phyloP scores from a whole-genome alignment of 2,797 vertebrate genomes.

The Molothrus ater region DNA sequence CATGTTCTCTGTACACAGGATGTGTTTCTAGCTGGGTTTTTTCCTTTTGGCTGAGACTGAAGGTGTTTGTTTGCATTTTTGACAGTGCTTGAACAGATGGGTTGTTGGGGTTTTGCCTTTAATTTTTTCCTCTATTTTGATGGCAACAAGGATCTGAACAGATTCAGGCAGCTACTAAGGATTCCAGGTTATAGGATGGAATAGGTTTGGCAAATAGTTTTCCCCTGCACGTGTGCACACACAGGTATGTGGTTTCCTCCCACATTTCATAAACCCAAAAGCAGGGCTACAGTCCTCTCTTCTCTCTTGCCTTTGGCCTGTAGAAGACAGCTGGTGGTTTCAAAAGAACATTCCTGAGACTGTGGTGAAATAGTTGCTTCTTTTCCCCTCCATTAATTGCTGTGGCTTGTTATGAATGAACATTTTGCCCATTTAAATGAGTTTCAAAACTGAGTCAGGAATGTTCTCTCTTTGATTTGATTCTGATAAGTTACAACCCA shows the following conservation, averaged over 20 bases:
- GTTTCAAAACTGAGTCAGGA: conserved; percentile 15
- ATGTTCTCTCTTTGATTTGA: background rate
- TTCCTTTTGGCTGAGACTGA: conserved; percentile 66
- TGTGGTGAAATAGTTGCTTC: conserved; percentile 8
- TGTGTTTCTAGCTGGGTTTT: background rate
- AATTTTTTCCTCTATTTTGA: background rate
- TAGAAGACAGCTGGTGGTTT: conserved; percentile 8
- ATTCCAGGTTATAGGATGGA: conserved; percentile 12
- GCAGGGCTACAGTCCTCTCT: background rate
- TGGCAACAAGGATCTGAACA: conserved; percentile 10
- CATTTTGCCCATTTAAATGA: background rate
- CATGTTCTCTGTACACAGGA: conserved; percentile 25
- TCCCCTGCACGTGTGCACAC: background rate
- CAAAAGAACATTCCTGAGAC: conserved; percentile 12
- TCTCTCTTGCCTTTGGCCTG: conserved; percentile 1
- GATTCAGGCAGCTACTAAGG: conserved; percentile 23
- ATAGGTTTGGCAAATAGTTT: background rate
- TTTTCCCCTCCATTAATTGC: conserved; percentile 20
- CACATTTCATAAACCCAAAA: conserved; percentile 1
- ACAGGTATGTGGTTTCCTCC: background rate
- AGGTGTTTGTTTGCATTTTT: conserved; percentile 35
- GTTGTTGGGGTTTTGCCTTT: background rate
- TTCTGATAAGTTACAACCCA: background rate
- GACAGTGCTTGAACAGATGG: conserved; percentile 2
- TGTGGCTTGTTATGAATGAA: conserved; percentile 22